Evolutionary conservation across 1,140 invertebrate genomes (phyloP).

Genomic region (Drosophila elegans): DNA sequence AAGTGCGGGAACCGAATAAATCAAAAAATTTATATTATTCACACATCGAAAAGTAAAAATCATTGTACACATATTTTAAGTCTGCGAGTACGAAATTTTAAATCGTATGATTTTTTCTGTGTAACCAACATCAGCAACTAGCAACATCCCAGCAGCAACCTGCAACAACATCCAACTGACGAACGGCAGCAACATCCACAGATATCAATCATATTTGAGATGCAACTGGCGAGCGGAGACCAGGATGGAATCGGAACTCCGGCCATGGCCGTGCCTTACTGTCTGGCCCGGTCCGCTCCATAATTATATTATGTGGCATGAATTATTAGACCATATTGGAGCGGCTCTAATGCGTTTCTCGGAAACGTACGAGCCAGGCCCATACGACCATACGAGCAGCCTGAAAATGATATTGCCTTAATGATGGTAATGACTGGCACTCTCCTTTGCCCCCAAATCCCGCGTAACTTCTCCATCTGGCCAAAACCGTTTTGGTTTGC

Average conservation of each 20-base stretch:
- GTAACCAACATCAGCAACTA: background rate
- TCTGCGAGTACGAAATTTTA: background rate
- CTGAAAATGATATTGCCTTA: constrained; percentile 84
- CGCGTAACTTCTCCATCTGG: constrained; percentile 5
- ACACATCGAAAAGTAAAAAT: no score
- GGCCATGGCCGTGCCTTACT: constrained; percentile 78
- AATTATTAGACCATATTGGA: constrained; percentile 84
- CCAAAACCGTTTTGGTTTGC: constrained; percentile 55
- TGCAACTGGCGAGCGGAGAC: constrained; percentile 55
- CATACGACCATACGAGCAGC: constrained; percentile 32
- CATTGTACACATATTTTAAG: no score
- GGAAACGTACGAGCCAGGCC: constrained; percentile 57
- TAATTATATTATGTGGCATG: constrained; percentile 84
- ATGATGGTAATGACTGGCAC: constrained; percentile 82
- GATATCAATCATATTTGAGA: constrained; percentile 84
- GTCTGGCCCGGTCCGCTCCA: constrained; percentile 73
- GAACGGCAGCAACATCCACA: constrained; percentile 41
- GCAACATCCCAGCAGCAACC: constrained; percentile 19
- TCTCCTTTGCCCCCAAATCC: constrained; percentile 42
- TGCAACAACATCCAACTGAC: constrained; percentile 25
- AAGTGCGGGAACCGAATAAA: no score
- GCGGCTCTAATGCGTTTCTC: constrained; percentile 81
- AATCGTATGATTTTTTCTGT: background rate
- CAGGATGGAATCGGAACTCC: constrained; percentile 38
- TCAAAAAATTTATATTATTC: no score